Percentiles rank a stretch among this genome's conserved stretches.
These are phyloP conservation scores for Shargacucullia verbasci DNA, from an alignment of 2,888 invertebrate genomes.

Conservation along the genomic window DNA sequence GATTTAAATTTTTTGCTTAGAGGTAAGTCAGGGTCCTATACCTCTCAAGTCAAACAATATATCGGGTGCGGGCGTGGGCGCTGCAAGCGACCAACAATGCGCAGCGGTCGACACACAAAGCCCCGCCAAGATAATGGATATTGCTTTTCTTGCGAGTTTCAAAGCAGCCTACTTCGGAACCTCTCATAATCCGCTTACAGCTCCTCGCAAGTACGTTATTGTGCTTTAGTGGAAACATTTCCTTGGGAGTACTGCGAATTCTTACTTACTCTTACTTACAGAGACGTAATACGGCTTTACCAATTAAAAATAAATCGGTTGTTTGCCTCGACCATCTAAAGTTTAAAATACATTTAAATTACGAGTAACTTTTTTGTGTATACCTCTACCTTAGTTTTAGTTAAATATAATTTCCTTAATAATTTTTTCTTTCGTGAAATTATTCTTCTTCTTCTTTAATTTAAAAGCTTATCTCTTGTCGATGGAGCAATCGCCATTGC, in stretches of 20 bases:
- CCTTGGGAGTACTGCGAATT: slow-evolving; percentile 66
- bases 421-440: too few relatives aligned
- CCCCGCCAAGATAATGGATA: slow-evolving; percentile 86
- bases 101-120: slow-evolving; percentile 78
- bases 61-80: slow-evolving; percentile 59
- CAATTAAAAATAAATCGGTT: slow-evolving; percentile 48
- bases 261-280: slow-evolving; percentile 67
- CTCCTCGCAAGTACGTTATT: slow-evolving; percentile 78
- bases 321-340: background rate
- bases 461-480: too few relatives aligned
- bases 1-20: slow-evolving; percentile 53
- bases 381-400: too few relatives aligned
- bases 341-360: background rate
- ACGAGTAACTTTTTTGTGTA: too few relatives aligned
- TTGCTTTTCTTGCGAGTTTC: slow-evolving; percentile 88
- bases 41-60: slow-evolving; percentile 72
- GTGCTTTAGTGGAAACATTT: slow-evolving; percentile 82
- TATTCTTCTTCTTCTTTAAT: too few relatives aligned
- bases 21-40: slow-evolving; percentile 61
- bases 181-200: slow-evolving; percentile 87
- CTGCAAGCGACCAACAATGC: slow-evolving; percentile 78
- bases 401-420: too few relatives aligned
- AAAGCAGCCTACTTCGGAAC: slow-evolving; percentile 87
- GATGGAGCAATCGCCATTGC: too few relatives aligned
- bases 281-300: slow-evolving; percentile 67